A percentile compares a stretch with the other conserved stretches of the same genome.
These are phyloP conservation scores for Ceyx cyanopectus DNA, from an alignment of 2,113 vertebrate genomes.

Conservation along the genomic window DNA sequence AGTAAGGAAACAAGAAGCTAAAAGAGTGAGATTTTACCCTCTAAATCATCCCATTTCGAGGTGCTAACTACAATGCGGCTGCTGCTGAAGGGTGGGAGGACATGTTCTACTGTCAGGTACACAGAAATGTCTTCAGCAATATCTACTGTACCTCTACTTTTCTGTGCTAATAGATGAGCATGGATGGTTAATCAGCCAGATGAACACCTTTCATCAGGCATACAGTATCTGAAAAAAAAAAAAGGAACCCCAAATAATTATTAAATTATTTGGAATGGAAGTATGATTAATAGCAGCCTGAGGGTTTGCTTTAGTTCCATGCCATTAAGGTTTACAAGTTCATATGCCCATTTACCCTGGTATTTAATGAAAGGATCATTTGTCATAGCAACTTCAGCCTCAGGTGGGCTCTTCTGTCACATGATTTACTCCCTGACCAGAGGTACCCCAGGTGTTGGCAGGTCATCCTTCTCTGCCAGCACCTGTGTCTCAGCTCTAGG, in stretches of 20 bases:
- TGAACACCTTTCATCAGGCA: not conserved
- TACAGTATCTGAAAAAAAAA: not conserved
- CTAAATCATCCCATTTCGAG: not conserved
- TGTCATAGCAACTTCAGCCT: slow-evolving; percentile 22
- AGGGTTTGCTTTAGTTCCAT: slow-evolving; percentile 4
- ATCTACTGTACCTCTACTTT: not conserved
- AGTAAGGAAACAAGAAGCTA: not conserved
- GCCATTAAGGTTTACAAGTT: slow-evolving; percentile 6
- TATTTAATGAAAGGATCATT: slow-evolving; percentile 42
- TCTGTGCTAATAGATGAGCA: not conserved
- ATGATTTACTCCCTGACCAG: not conserved
- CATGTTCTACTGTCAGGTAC: not conserved
- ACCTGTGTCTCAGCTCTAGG: not conserved
- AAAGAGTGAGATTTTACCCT: not conserved
- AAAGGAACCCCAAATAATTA: no score
- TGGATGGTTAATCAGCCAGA: not conserved
- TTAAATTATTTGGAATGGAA: not conserved
- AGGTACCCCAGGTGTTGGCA: not conserved
- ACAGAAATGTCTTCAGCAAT: not conserved
- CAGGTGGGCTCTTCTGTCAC: slow-evolving; percentile 1
- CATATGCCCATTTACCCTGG: not conserved
- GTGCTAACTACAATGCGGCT: not conserved
- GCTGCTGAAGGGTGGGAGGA: not conserved
- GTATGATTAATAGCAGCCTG: slow-evolving; percentile 10
- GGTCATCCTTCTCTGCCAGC: not conserved